Evolutionary conservation across 2,888 invertebrate genomes (phyloP), one percentile per base, ranked within the genome.

Genomic region (Stictocephala bisonia): DNA sequence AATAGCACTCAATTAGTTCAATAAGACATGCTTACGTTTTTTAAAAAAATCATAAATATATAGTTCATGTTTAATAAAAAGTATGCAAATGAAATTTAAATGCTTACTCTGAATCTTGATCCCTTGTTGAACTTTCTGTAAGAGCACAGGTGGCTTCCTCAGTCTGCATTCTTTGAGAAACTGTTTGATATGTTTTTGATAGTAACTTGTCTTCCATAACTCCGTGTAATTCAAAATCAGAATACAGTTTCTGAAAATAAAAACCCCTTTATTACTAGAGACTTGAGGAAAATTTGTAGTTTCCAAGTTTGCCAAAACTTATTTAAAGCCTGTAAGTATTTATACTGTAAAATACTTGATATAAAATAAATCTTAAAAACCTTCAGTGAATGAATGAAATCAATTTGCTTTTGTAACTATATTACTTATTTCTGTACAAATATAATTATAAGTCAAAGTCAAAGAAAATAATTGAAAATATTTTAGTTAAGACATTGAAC

Each of bases 201-300:
- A 97, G 97, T 73, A 99, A 87, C 84, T 96, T 95, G 84, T 98
- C 97, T 82, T 99, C 98, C 85, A 96, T 95, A 51, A 99, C 97
- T 78, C 99, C 99, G 87, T 99, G 99, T 75, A 99, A 90, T 87
- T 99, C 99, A 86, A 99, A 99, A 86, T 99, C 99, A 58, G 97
- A 95, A 87, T 97, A 98, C 85, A 98, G 91, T 93, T 99, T 99
- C 95, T 99, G 86, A 44, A 85, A 85, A 77, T 64, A 75, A 75
- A 75, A n/a, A 75, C 75, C 51, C 24, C 44, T 27, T 15, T 0
- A 18, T 22, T 31, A 44, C 35, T 15, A 3, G 11, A 9, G n/a
- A n/a, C n/a, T n/a, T n/a, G n/a, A 2, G 1, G 24, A 7, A 35
- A 35, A 35, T 9, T 2, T 6, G 1, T 3, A 26, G 18, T 9